Evolutionary conservation across 2,888 invertebrate species (phyloP).

Genomic region (Alloplasta piceator): DNA sequence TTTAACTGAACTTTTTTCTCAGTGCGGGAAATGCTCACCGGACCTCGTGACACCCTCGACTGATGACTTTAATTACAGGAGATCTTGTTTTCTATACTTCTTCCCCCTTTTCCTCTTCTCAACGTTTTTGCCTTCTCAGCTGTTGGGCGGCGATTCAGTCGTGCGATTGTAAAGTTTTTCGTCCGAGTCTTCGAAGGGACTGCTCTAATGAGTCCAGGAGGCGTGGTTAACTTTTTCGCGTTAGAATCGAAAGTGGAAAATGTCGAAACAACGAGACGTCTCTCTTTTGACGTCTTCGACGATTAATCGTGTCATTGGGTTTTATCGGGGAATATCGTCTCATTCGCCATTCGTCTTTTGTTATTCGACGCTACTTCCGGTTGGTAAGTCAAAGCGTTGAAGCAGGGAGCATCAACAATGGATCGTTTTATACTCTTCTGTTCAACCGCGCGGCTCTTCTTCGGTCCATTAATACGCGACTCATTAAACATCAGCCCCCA

Average conservation of each 20-base stretch:
- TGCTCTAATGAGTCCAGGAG: slow-evolving; percentile 19
- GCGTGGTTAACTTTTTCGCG: neutral
- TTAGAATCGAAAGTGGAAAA: neutral
- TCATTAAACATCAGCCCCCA: slow-evolving; percentile 69
- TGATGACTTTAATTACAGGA: slow-evolving; percentile 77
- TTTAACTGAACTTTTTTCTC: too few relatives aligned
- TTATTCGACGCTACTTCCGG: slow-evolving; percentile 21
- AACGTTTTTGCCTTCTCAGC: slow-evolving; percentile 65
- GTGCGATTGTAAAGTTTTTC: slow-evolving; percentile 66
- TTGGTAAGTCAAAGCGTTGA: slow-evolving; percentile 42
- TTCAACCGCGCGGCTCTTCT: slow-evolving; percentile 27
- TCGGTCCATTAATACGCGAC: slow-evolving; percentile 64
- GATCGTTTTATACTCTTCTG: slow-evolving; percentile 37
- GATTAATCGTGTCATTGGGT: slow-evolving; percentile 9
- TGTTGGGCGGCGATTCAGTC: slow-evolving; percentile 70
- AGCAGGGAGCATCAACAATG: slow-evolving; percentile 45
- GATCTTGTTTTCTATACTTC: slow-evolving; percentile 16
- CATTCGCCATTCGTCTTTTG: neutral
- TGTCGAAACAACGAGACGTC: neutral
- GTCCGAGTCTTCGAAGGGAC: slow-evolving; percentile 10
- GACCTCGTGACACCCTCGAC: slow-evolving; percentile 60
- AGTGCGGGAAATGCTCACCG: slow-evolving; percentile 32
- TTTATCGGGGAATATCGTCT: slow-evolving; percentile 11
- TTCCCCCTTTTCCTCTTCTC: neutral
- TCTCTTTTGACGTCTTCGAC: neutral